These are phyloP conservation scores for Nanorana parkeri DNA, from an alignment of 2,113 vertebrate species.

Conservation along the genomic window DNA sequence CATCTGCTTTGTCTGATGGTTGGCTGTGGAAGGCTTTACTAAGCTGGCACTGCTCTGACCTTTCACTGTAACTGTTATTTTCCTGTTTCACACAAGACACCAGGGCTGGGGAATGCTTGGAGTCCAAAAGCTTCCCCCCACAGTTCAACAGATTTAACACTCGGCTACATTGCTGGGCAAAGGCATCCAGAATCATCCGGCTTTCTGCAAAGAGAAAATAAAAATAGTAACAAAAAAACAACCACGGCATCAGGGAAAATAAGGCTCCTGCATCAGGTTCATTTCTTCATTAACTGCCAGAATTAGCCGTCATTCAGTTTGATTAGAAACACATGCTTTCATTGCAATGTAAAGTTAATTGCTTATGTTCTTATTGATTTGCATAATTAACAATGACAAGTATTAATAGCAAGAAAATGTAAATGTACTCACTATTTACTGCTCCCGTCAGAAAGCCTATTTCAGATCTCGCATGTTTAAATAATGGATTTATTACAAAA, in stretches of 20 bases:
- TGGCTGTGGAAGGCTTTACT: constrained; percentile 83
- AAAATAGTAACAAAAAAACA: constrained; percentile 56
- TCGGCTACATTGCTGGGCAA: constrained; percentile 97
- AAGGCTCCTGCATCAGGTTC: not conserved
- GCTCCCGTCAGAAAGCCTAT: not conserved
- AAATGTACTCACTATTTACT: not conserved
- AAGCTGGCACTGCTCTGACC: constrained; percentile 75
- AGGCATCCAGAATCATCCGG: constrained; percentile 95
- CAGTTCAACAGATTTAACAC: constrained; percentile 94
- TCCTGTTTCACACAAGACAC: constrained; percentile 91
- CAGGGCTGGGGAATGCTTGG: constrained; percentile 78
- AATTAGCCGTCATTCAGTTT: constrained; percentile 42
- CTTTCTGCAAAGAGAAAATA: constrained; percentile 80
- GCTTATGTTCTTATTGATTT: constrained; percentile 40
- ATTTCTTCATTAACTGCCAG: not conserved
- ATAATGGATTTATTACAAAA: not conserved
- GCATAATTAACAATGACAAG: constrained; percentile 38
- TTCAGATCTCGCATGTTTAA: constrained; percentile 2
- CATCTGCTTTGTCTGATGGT: constrained; percentile 80
- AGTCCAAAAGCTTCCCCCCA: constrained; percentile 91
- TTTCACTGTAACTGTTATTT: constrained; percentile 74
- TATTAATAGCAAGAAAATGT: constrained; percentile 27
- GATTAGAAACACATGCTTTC: constrained; percentile 31
- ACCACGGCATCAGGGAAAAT: constrained; percentile 1
- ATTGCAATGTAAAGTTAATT: constrained; percentile 39